Conservation (phyloP, 1,140 invertebrate species). For the Episyrphus balteatus region DNA sequence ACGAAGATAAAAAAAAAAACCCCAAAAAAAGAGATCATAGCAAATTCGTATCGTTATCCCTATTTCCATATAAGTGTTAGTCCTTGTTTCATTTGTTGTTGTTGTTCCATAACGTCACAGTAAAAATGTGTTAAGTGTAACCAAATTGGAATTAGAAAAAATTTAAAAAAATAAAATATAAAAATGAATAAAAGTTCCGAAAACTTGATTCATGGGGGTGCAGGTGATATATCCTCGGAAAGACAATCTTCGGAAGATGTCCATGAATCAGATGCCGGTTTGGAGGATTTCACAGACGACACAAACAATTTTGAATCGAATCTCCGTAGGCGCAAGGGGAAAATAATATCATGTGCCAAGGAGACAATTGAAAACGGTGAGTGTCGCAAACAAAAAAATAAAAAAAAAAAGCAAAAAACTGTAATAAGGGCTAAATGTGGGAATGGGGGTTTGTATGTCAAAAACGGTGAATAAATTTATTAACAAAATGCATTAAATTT, state of each 20-base stretch:
- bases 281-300: slow-evolving; percentile 29
- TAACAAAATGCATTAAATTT: neutral
- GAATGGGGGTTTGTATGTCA: neutral
- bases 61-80: too few species aligned
- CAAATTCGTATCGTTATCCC: too few species aligned
- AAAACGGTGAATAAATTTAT: neutral
- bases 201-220: slow-evolving; percentile 16
- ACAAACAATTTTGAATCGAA: slow-evolving; percentile 35
- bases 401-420: neutral
- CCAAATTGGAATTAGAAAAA: neutral
- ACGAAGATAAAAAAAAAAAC: too few species aligned
- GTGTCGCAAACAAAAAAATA: slow-evolving; percentile 7
- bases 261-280: slow-evolving; percentile 21
- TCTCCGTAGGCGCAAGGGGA: slow-evolving; percentile 35
- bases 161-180: neutral
- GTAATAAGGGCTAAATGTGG: neutral
- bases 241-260: slow-evolving; percentile 32
- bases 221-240: slow-evolving; percentile 11
- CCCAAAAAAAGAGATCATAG: too few species aligned
- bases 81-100: too few species aligned
- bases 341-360: slow-evolving; percentile 38
- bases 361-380: slow-evolving; percentile 37
- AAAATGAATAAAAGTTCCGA: slow-evolving; percentile 34
- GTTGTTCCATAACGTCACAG: too few species aligned
- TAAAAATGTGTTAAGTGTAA: too few species aligned